A percentile compares a stretch with the other conserved stretches of the same genome.
phyloP scores from a whole-genome alignment of 2,113 vertebrate species.

The Melanostigma gelatinosum region DNA sequence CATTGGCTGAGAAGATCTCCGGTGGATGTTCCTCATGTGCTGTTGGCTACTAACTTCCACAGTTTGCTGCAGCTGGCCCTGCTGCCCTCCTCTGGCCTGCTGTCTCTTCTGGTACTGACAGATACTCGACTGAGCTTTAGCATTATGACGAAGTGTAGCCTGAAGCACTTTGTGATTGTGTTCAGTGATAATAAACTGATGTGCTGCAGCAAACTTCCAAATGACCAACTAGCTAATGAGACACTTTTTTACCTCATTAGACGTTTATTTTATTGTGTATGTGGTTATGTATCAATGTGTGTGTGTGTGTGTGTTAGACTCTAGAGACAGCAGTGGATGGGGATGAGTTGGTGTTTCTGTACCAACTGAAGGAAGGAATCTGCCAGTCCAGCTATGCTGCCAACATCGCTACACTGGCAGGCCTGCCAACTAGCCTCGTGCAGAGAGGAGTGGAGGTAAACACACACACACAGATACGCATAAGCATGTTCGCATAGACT shows the following conservation, averaged over 20 bases:
- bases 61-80: constrained; percentile 91
- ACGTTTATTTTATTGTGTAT: constrained; percentile 36
- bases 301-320: constrained; percentile 78
- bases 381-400: constrained; percentile 92
- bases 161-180: constrained; percentile 15
- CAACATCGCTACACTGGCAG: constrained; percentile 91
- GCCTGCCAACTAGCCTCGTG: constrained; percentile 87
- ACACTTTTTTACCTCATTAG: constrained; percentile 22
- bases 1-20: constrained; percentile 87
- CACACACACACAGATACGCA: constrained; percentile 15
- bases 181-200: constrained; percentile 4
- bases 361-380: constrained; percentile 91
- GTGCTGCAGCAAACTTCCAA: constrained; percentile 22
- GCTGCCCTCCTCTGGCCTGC: constrained; percentile 86
- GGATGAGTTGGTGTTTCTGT: constrained; percentile 93
- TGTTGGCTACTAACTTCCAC: constrained; percentile 95
- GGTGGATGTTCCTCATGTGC: constrained; percentile 87
- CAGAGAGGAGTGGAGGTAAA: constrained; percentile 90
- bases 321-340: constrained; percentile 94
- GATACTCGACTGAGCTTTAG: not conserved
- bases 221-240: constrained; percentile 21
- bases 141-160: constrained; percentile 14
- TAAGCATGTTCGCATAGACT: not conserved
- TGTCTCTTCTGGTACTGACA: constrained; percentile 86
- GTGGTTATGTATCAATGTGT: constrained; percentile 34